Percentiles rank a stretch among this genome's conserved stretches.
These are phyloP conservation scores for Blastomussa wellsi DNA, from an alignment of 92 coral and sea anemone genomes.

Conservation along the genomic window DNA sequence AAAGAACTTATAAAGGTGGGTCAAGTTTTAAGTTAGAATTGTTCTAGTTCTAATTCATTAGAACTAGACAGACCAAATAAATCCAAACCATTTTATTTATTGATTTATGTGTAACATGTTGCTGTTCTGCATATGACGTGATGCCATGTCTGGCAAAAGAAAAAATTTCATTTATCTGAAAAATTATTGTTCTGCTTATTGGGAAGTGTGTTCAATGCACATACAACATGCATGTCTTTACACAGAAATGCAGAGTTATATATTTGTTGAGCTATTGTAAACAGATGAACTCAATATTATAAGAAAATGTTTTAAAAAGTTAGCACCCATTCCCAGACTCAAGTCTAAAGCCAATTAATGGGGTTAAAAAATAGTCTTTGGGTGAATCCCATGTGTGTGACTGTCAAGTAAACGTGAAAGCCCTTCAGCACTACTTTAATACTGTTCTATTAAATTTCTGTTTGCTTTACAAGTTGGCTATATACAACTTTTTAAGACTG, in stretches of 20 bases:
- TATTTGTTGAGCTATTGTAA: background rate
- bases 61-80: background rate
- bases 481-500: too few relatives aligned
- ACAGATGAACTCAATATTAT: background rate
- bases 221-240: background rate
- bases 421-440: background rate
- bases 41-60: too few relatives aligned
- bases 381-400: background rate
- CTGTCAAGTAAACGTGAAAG: background rate
- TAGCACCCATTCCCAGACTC: background rate
- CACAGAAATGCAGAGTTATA: background rate
- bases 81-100: background rate
- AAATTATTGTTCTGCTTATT: background rate
- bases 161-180: background rate
- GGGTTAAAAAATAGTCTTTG: background rate
- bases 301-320: too few relatives aligned
- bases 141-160: conserved; percentile 1
- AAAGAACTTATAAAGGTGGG: conserved; percentile 73
- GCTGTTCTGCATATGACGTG: conserved; percentile 24
- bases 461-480: background rate
- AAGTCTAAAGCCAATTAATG: background rate
- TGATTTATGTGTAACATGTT: background rate
- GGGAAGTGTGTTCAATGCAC: background rate
- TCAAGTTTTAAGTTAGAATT: too few relatives aligned
- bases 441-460: background rate